Evolutionary conservation across 1,140 invertebrate species (phyloP).

Genomic region (Dendrolimus punctatus): DNA sequence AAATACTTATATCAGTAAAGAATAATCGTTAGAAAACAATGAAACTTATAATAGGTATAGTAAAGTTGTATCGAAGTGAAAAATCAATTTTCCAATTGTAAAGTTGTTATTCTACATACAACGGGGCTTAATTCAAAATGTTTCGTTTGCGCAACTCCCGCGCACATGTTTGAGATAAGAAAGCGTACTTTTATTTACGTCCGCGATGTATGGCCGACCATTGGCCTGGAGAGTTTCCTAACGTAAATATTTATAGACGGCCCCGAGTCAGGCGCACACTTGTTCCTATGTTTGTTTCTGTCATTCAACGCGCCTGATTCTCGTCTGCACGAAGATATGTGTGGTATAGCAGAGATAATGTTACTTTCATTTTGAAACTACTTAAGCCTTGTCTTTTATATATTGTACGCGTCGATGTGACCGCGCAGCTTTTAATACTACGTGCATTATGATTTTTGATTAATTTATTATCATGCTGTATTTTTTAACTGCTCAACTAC

Average conservation of each 20-base stretch:
- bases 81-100: too few relatives aligned
- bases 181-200: constrained; percentile 60
- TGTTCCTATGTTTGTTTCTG: constrained; percentile 66
- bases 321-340: constrained; percentile 20
- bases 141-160: constrained; percentile 53
- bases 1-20: too few relatives aligned
- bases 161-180: constrained; percentile 61
- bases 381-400: constrained; percentile 4
- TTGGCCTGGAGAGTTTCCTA: constrained; percentile 64
- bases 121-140: constrained; percentile 11
- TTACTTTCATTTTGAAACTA: constrained; percentile 18
- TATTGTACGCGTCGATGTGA: too few relatives aligned
- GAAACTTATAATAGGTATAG: too few relatives aligned
- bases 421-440: too few relatives aligned
- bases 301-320: constrained; percentile 54
- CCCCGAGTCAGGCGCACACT: constrained; percentile 48
- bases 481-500: too few relatives aligned
- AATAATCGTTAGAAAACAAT: too few relatives aligned
- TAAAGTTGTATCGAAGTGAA: too few relatives aligned
- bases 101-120: constrained; percentile 2
- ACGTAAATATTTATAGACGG: constrained; percentile 69
- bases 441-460: too few relatives aligned
- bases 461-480: too few relatives aligned
- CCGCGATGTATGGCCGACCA: constrained; percentile 43
- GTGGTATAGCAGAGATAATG: constrained; percentile 16